These are phyloP conservation scores for Polyodon spathula DNA, from an alignment of 2,113 vertebrate species.

Conservation along the genomic window DNA sequence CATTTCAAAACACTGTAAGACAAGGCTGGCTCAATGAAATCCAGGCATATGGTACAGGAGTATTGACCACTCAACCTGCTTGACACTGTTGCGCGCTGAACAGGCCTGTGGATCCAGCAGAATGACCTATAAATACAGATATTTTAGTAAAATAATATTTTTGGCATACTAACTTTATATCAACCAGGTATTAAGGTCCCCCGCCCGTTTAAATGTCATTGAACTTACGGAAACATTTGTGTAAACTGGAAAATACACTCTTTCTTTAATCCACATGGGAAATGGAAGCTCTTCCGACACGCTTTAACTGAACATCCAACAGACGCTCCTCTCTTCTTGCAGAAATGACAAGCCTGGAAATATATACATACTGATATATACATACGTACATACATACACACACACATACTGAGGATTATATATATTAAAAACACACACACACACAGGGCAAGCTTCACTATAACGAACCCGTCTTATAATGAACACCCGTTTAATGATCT, in stretches of 20 bases:
- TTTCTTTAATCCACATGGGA: slow-evolving; percentile 72
- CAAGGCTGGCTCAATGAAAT: slow-evolving; percentile 67
- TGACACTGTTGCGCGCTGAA: slow-evolving; percentile 49
- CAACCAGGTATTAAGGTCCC: no score
- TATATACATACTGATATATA: slow-evolving; percentile 14
- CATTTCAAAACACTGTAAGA: slow-evolving; percentile 69
- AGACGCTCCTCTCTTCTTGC: slow-evolving; percentile 79
- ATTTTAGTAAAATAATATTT: not conserved
- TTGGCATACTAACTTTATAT: no score
- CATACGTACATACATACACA: not conserved
- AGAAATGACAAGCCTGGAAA: slow-evolving; percentile 67
- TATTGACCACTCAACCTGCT: slow-evolving; percentile 52
- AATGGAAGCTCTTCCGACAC: slow-evolving; percentile 81
- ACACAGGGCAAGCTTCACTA: no score
- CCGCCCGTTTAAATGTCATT: no score
- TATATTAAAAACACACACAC: no score
- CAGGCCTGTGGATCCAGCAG: slow-evolving; percentile 75
- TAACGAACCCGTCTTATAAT: no score
- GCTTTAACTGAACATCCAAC: slow-evolving; percentile 73
- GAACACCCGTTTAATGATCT: no score
- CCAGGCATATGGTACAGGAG: slow-evolving; percentile 86
- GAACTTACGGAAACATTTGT: slow-evolving; percentile 76
- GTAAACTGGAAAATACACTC: slow-evolving; percentile 84
- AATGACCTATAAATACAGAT: slow-evolving; percentile 67
- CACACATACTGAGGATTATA: not conserved